A percentile compares a stretch with the other conserved stretches of the same genome.
phyloP scores from a whole-genome alignment of 1,140 invertebrate genomes.

The Ganaspis sp. region DNA sequence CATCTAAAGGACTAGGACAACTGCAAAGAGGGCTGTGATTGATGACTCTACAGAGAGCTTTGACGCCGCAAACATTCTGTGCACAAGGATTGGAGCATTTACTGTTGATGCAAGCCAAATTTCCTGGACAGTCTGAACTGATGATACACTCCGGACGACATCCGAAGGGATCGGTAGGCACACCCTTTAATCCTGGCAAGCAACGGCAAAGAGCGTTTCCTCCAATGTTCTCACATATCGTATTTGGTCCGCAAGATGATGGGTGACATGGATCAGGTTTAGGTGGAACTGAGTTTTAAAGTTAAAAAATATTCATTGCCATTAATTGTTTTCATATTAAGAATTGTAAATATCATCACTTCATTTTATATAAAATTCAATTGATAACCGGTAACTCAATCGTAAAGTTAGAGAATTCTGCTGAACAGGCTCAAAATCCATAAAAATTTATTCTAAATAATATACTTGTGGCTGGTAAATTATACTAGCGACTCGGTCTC shows the following conservation, averaged over 20 bases:
- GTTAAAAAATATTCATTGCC: too few species aligned
- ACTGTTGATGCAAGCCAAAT: constrained; percentile 84
- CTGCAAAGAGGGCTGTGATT: constrained; percentile 89
- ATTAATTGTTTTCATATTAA: too few species aligned
- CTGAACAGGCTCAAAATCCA: too few species aligned
- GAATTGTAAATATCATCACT: too few species aligned
- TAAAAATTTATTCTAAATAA: too few species aligned
- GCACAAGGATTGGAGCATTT: constrained; percentile 86
- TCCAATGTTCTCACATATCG: constrained; percentile 80
- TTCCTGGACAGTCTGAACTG: constrained; percentile 84
- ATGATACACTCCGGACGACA: constrained; percentile 86
- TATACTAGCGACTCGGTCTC: too few species aligned
- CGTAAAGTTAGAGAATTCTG: too few species aligned
- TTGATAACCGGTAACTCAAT: too few species aligned
- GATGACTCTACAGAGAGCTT: constrained; percentile 82
- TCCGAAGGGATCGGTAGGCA: constrained; percentile 76
- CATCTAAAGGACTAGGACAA: constrained; percentile 82
- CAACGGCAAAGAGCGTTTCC: constrained; percentile 84
- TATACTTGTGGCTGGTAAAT: too few species aligned
- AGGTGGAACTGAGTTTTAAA: constrained; percentile 58
- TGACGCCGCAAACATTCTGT: constrained; percentile 82
- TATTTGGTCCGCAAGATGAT: constrained; percentile 86
- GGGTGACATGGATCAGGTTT: constrained; percentile 81
- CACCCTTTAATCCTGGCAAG: constrained; percentile 81
- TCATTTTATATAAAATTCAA: too few species aligned